phyloP scores from a whole-genome alignment of 2,113 vertebrate species.

The Nesoenas mayeri region DNA sequence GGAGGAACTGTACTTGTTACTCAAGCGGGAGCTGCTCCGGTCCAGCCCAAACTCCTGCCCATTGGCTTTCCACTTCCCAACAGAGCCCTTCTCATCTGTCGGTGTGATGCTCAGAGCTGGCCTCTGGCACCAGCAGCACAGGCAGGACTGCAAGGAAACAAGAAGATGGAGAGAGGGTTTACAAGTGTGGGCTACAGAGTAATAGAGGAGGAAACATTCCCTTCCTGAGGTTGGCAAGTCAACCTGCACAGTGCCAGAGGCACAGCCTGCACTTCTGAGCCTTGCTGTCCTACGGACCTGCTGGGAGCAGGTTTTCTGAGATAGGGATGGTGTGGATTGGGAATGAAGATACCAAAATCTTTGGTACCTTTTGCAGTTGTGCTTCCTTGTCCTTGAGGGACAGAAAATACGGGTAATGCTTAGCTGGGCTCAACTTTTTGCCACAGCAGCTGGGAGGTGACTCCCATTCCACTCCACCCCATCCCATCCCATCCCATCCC shows the following conservation, averaged over 20 bases:
- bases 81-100: conserved; percentile 79
- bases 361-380: background rate
- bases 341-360: background rate
- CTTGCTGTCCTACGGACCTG: background rate
- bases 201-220: background rate
- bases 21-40: conserved; percentile 84
- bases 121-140: conserved; percentile 92
- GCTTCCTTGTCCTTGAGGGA: background rate
- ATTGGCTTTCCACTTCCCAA: conserved; percentile 84
- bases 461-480: background rate
- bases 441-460: background rate
- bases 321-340: background rate
- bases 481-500: background rate
- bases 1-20: conserved; percentile 88
- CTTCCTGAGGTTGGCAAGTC: accelerated
- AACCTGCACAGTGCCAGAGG: background rate
- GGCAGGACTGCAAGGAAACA: conserved; percentile 80
- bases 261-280: background rate
- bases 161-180: background rate
- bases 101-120: conserved; percentile 71
- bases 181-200: accelerated
- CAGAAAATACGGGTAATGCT: background rate
- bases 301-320: background rate
- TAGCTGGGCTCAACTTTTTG: background rate
- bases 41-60: conserved; percentile 84